Evolutionary conservation across 2,113 vertebrate genomes (phyloP).

Genomic region (Procavia capensis): DNA sequence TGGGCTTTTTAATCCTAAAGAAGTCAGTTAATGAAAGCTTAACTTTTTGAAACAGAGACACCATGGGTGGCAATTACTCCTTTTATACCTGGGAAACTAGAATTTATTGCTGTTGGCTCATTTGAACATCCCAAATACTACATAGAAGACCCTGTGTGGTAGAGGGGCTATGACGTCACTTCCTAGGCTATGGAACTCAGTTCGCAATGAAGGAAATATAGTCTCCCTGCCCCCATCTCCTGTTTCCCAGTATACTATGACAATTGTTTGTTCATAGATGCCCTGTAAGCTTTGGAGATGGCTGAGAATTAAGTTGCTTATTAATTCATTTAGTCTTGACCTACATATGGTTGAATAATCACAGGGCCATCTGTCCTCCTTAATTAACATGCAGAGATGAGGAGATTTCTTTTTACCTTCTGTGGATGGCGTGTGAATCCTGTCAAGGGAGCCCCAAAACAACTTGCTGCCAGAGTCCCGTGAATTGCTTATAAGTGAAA

Average conservation of each 20-base stretch:
- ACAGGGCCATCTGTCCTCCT: conserved; percentile 77
- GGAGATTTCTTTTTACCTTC: conserved; percentile 56
- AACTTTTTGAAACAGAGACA: not conserved
- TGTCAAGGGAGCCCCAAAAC: not conserved
- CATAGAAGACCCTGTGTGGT: not conserved
- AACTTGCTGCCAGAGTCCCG: conserved; percentile 26
- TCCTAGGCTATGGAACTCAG: not conserved
- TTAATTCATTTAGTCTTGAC: conserved; percentile 82
- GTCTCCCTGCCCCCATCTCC: not conserved
- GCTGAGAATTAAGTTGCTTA: conserved; percentile 80
- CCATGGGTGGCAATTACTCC: not conserved
- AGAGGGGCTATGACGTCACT: not conserved
- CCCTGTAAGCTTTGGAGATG: conserved; percentile 60
- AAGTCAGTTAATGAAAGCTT: not conserved
- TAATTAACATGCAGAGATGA: conserved; percentile 77
- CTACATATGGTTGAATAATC: conserved; percentile 80
- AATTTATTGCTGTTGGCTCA: not conserved
- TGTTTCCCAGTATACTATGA: conserved; percentile 27
- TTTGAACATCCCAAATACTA: not conserved
- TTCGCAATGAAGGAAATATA: not conserved
- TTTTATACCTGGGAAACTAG: not conserved
- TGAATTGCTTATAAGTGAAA: conserved; percentile 9
- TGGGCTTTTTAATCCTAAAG: conserved; percentile 15
- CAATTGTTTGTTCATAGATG: conserved; percentile 61
- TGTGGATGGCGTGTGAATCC: conserved; percentile 9